phyloP scores from a whole-genome alignment of 2,888 invertebrate species.

The Laspeyria flexula region DNA sequence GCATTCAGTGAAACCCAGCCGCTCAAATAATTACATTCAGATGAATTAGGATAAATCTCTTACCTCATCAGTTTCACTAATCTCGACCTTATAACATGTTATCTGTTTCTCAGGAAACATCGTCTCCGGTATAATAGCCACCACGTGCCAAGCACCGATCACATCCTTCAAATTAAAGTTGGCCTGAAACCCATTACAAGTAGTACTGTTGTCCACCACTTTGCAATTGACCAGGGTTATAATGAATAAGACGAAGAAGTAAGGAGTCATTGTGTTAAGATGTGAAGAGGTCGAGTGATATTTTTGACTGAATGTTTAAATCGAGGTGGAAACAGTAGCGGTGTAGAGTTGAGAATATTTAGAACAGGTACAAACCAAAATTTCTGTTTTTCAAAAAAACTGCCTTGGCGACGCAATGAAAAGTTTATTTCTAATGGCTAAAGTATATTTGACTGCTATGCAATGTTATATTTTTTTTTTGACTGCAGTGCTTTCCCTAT shows the following conservation, averaged over 20 bases:
- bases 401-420: too few relatives aligned
- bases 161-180: slow-evolving; percentile 63
- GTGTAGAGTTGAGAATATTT: slow-evolving; percentile 16
- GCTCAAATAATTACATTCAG: too few relatives aligned
- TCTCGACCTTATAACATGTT: slow-evolving; percentile 69
- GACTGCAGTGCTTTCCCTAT: too few relatives aligned
- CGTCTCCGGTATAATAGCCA: slow-evolving; percentile 72
- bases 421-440: too few relatives aligned
- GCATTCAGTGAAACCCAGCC: too few relatives aligned
- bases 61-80: slow-evolving; percentile 76
- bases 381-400: too few relatives aligned
- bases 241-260: slow-evolving; percentile 36
- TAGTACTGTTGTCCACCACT: slow-evolving; percentile 43
- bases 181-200: slow-evolving; percentile 65
- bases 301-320: slow-evolving; percentile 25
- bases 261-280: slow-evolving; percentile 45
- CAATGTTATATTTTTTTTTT: too few relatives aligned
- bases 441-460: too few relatives aligned
- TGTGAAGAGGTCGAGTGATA: slow-evolving; percentile 11
- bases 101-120: slow-evolving; percentile 66
- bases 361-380: slow-evolving; percentile 32
- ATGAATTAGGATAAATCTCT: slow-evolving; percentile 16
- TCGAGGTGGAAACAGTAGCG: slow-evolving; percentile 2
- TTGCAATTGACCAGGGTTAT: slow-evolving; percentile 42
- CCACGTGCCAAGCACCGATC: slow-evolving; percentile 71